phyloP scores from a whole-genome alignment of 2,797 vertebrate genomes.

The Gymnothorax reevesii region DNA sequence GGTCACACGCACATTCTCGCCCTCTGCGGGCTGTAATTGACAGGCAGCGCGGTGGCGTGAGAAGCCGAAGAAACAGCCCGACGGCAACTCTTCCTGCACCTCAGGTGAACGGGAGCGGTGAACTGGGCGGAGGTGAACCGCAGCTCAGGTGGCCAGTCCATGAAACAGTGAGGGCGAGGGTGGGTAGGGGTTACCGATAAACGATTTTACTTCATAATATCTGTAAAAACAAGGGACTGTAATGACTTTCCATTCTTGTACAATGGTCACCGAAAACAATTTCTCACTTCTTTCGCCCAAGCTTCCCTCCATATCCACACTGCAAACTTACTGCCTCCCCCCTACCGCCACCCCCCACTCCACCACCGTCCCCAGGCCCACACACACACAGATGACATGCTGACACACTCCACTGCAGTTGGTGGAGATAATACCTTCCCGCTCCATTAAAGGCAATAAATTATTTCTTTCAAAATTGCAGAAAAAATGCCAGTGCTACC shows the following conservation, averaged over 20 bases:
- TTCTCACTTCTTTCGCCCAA: not conserved
- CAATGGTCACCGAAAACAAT: not conserved
- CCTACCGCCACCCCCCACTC: no score
- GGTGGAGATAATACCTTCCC: no score
- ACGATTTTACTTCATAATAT: not conserved
- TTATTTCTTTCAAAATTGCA: no score
- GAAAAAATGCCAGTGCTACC: no score
- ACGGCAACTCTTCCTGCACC: slow-evolving; percentile 5
- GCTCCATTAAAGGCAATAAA: no score
- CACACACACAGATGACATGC: no score
- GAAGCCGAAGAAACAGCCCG: slow-evolving; percentile 20
- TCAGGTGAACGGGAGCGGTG: slow-evolving; percentile 19
- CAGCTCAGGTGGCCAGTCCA: not conserved
- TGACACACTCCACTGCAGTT: no score
- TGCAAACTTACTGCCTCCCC: no score
- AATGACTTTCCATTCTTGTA: not conserved
- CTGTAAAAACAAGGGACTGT: not conserved
- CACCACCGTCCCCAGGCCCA: no score
- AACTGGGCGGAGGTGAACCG: not conserved
- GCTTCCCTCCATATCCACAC: no score
- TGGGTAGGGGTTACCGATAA: not conserved
- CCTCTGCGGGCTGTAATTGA: slow-evolving; percentile 23
- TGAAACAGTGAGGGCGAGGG: not conserved
- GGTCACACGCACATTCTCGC: slow-evolving; percentile 7
- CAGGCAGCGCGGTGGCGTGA: slow-evolving; percentile 32